phyloP scores from a whole-genome alignment of 2,888 invertebrate genomes.

The Rosalia funebris region DNA sequence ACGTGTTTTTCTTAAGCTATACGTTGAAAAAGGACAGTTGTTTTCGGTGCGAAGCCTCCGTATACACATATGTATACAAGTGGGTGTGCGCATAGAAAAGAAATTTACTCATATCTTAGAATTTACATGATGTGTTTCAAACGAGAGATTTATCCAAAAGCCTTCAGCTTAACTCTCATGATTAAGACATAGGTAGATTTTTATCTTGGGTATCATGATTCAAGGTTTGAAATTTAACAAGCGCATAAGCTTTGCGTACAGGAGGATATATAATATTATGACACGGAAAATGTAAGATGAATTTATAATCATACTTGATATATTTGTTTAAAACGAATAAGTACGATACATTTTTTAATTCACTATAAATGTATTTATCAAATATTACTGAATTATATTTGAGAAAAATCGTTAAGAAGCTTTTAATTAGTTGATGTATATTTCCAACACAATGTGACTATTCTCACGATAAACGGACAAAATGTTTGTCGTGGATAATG shows the following conservation, averaged over 20 bases:
- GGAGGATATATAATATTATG: neutral
- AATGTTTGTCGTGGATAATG: conserved; percentile 4
- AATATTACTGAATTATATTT: neutral
- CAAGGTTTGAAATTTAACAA: conserved; percentile 8
- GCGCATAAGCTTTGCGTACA: neutral
- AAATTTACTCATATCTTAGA: conserved; percentile 33
- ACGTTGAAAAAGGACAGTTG: conserved; percentile 7
- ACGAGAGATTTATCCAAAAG: conserved; percentile 38
- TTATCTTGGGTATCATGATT: conserved; percentile 30
- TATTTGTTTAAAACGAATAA: neutral
- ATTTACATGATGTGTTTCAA: conserved; percentile 34
- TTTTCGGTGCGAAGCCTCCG: neutral
- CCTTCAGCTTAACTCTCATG: conserved; percentile 31
- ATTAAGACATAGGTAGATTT: conserved; percentile 40
- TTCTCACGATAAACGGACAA: conserved; percentile 9
- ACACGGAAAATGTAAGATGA: conserved; percentile 1
- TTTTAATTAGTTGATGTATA: neutral
- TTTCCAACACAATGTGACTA: neutral
- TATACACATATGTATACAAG: conserved; percentile 6
- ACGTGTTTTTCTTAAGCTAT: conserved; percentile 24
- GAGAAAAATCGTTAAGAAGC: no score
- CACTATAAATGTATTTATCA: neutral
- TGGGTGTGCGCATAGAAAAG: conserved; percentile 30
- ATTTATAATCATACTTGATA: neutral
- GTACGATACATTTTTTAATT: neutral